Base-by-base conservation (phyloP, 2,888 invertebrate species). In the Tenthredo livida region DNA sequence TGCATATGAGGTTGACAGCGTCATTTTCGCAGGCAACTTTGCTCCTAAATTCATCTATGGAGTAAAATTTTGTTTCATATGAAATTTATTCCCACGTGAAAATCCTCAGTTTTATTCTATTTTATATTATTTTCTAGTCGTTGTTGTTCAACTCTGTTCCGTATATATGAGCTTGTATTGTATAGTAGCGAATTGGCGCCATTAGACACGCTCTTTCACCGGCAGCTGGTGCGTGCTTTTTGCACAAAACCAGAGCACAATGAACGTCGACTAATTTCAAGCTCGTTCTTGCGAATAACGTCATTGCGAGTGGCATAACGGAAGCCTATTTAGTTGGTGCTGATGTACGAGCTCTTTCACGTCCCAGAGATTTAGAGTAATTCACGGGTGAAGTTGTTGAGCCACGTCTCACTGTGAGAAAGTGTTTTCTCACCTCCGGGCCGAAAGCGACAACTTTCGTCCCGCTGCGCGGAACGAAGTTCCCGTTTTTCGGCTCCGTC, bases 21-120 rank as follows among this genome's bases (percentile, higher is more conserved):
- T 98, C 97, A 92, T 98, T 97, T 93, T 98, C 97, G 94, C 99
- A 99, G 87, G 98, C 98, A 91, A 98, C 97, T 95, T 98, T 97
- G 93, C 98, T 98, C 87, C 97, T 96, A 94, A 99, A 99, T 93
- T 98, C 98, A 94, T 97, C 98, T 98, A 96, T 90, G 95, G 95
- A 58, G 33, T 25, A 15, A 80, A 91, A 89, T 85, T 86, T 73
- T 43, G 83, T 85, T 75, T n/a, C n/a, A n/a, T n/a, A 58, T 15
- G 61, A 85, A 47, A 50, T 6, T 72, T 72, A 1, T 17, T 17
- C 17, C 15, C 12, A 25, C 0, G 25, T 15, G 21, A 43, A 7
- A 6, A 10, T n/a, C 9, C 15, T 4, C 15, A 1, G 4, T 10
- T 67, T 33, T 33, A 17, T 67, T 21, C 0, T n/a, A 58, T 58